Evolutionary conservation across 2,888 invertebrate species (phyloP), one percentile per base, ranked within the genome.

Genomic region (Tolmerus cingulatus): DNA sequence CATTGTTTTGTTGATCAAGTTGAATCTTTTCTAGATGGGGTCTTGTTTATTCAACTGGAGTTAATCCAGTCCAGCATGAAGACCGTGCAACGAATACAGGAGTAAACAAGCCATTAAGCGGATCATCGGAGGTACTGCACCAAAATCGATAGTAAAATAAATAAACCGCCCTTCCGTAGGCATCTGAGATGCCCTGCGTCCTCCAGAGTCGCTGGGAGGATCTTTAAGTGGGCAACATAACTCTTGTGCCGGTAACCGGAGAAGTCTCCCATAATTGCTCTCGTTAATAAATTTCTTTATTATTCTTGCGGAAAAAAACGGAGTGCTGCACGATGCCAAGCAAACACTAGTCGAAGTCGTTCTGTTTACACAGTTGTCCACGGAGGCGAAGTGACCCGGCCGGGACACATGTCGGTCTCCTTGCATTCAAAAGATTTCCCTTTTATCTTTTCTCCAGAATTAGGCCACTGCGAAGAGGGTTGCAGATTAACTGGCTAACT

Each of bases 351-450:
- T 74, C 43, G 74, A n/a, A n/a, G 40, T 37, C 34, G 40, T 37
- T 66, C 66, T 76, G 76, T 76, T 76, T 76, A 76, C 76, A 76
- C 76, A 76, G 76, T 37, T 76, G 76, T 34, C 76, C 76, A 76
- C 40, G 27, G 76, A 76, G 76, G 76, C 34, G 40, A n/a, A 76
- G 34, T 76, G 76, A 76, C 66, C 66, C 19, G 12, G 14, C 74
- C n/a, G 74, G 74, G 30, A 76, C 40, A 76, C 37, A 34, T 76
- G 34, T 27, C 76, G 76, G 76, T 34, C n/a, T 40, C 37, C 19
- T 34, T 40, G 76, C 76, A 76, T 76, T 66, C 76, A 76, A 37
- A 57, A 23, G 51, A 51, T 51, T 51, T 51, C 51, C 51, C 51
- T 51, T 51, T 51, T 27, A 66, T 66, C 66, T 66, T 66, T 66